A percentile compares a stretch with the other conserved stretches of the same genome.
Evolutionary conservation across 2,113 vertebrate species (phyloP).

Genomic region (Sinocyclocheilus rhinocerous): DNA sequence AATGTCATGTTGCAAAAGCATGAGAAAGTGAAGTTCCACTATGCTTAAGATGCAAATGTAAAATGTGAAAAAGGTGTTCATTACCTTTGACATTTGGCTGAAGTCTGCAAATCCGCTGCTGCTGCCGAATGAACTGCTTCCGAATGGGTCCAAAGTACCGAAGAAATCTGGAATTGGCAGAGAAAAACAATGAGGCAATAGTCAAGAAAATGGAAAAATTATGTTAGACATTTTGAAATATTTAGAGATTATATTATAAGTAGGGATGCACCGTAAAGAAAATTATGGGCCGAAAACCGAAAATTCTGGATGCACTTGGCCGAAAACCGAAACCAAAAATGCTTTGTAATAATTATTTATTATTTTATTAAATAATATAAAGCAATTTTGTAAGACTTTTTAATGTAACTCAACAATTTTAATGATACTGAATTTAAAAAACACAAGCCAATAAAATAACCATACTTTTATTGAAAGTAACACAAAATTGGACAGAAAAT

Average conservation of each 20-base stretch:
- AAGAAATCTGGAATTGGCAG: slow-evolving; percentile 82
- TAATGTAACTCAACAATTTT: too few species aligned
- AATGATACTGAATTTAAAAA: too few species aligned
- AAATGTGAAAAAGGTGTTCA: slow-evolving; percentile 58
- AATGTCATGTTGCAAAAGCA: neutral
- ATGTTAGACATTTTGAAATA: neutral
- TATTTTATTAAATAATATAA: too few species aligned
- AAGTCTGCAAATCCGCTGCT: slow-evolving; percentile 94
- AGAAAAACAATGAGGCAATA: neutral
- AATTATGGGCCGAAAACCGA: too few species aligned
- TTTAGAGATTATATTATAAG: neutral
- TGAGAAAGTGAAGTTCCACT: neutral
- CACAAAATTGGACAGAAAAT: too few species aligned
- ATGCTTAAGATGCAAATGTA: neutral
- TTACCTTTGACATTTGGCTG: slow-evolving; percentile 96
- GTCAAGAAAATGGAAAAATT: neutral
- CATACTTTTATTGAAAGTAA: too few species aligned
- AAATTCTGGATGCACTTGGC: too few species aligned
- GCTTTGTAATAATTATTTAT: too few species aligned
- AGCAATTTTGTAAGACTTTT: too few species aligned
- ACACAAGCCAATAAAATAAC: too few species aligned
- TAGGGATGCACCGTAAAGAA: too few species aligned
- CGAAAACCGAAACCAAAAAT: too few species aligned
- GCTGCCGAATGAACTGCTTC: slow-evolving; percentile 81
- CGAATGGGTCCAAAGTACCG: slow-evolving; percentile 89